Base-by-base conservation (phyloP, 2,888 invertebrate genomes). In the Anthoptus insignis region DNA sequence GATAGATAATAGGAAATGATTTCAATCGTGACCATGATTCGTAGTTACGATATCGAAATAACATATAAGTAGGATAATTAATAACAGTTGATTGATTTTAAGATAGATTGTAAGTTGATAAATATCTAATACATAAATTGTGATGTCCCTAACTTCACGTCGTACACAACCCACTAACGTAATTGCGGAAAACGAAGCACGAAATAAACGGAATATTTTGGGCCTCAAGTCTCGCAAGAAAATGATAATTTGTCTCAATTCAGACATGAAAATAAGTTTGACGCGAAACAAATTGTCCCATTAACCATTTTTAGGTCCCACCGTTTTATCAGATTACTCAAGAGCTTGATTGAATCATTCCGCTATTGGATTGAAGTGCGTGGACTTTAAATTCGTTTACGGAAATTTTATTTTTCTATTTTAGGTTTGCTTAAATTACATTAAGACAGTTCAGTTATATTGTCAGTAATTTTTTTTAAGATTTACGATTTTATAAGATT, bases 211-310 rank as follows among this genome's bases (percentile, higher is more conserved):
- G 11, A 39, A 42, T n/a, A 19, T 19, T 42, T 42, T 11, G 42
- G 42, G 0, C 39, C 16, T 19, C 5, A 19, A 0, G 0, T n/a
- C n/a, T 7, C 19, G 8, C n/a, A 19, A 42, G 42, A 42, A 42
- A 42, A 42, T 42, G 42, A 42, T 42, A 42, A 42, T 39, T 39
- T 42, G 42, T 11, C 19, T 2, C 19, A 42, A 19, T 19, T 42
- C 19, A 42, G 42, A 42, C 42, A 42, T 19, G 42, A 42, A 42
- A 42, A 42, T 42, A 19, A 19, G 42, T 42, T 42, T 42, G 42
- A 42, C 42, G 42, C 42, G 19, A 19, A 42, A 19, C 19, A 42
- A 42, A 42, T 42, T 42, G 42, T 19, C 19, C 42, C 19, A 19
- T 42, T 42, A 19, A 19, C 8, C 19, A 42, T 42, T 42, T 42